Base-by-base conservation (phyloP, 2,888 invertebrate genomes). In the Macaria notata region DNA sequence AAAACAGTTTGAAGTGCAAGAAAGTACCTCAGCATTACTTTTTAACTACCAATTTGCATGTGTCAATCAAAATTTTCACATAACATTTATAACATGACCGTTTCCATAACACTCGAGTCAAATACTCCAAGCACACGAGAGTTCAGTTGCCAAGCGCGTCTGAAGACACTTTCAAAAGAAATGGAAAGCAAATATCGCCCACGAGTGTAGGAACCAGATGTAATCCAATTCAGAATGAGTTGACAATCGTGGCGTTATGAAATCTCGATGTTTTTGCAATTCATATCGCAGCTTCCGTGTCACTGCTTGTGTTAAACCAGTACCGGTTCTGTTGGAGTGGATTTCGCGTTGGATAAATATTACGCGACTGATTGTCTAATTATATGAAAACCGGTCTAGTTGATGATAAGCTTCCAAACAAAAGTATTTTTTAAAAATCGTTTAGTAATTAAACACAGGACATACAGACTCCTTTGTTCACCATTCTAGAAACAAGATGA, bases 91-190 rank as follows among this genome's bases (percentile, higher is more conserved):
- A 36, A 36, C 19, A 19, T 36, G 33, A 6, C 4, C 33, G 7
- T 2, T 7, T 6, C 7, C 33, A 36, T 36, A 4, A 36, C 33
- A 36, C 33, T 7, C 7, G 33, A 36, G 4, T 1, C 7, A 36
- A 36, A 36, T 36, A 36, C 33, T 36, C 33, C 7, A 4, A 4
- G 7, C 4, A 36, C 33, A 36, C 7, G 33, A 36, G 5, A 36
- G 5, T 36, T 46, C 33, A 51, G 56, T 62, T 55, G 59, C 51
- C 41, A 38, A 44, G 51, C 46, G 45, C 53, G 48, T 53, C 46
- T 52, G 50, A 54, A 55, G 47, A 51, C 44, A 68, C 71, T 75
- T 74, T 73, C 72, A 55, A 71, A 69, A 69, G 69, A 73, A 73
- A 75, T 69, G 62, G 53, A 64, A 65, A 61, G 45, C 66, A 70